Conservation (phyloP, 2,888 invertebrate genomes). For the Acanthosepion esculentum region DNA sequence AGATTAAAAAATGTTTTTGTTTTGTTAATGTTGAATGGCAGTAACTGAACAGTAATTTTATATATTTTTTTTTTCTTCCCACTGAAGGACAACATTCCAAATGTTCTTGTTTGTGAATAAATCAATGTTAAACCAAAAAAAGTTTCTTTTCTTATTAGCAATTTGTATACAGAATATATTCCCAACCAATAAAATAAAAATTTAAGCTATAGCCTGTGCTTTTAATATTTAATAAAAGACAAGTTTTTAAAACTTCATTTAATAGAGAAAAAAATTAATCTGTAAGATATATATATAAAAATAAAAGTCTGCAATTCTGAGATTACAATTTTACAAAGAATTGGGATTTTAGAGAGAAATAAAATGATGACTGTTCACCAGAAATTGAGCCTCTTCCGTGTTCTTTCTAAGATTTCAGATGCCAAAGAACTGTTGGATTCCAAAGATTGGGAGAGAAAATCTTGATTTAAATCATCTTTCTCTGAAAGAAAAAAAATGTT, state of each 20-base stretch:
- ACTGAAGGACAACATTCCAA: constrained; percentile 9
- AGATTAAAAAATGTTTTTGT: neutral
- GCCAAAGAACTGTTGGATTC: constrained; percentile 73
- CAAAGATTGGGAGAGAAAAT: constrained; percentile 68
- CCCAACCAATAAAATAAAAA: no score
- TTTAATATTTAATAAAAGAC: no score
- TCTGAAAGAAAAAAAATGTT: constrained; percentile 49
- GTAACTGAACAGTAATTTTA: neutral
- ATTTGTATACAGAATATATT: neutral
- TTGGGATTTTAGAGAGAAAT: neutral
- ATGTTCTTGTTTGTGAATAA: constrained; percentile 7
- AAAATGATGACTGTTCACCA: neutral
- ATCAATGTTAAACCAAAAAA: neutral
- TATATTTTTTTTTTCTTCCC: neutral
- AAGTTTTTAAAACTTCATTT: neutral
- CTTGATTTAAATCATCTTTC: constrained; percentile 54
- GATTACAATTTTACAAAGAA: neutral
- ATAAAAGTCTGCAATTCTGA: neutral
- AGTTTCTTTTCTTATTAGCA: neutral
- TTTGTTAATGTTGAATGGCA: neutral
- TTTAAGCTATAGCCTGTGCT: no score
- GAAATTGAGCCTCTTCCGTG: constrained; percentile 55
- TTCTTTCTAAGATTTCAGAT: constrained; percentile 70
- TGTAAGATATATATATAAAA: neutral
- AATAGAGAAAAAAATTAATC: neutral